phyloP scores from a whole-genome alignment of 2,797 vertebrate species.

The Notoglanidium macrostoma region DNA sequence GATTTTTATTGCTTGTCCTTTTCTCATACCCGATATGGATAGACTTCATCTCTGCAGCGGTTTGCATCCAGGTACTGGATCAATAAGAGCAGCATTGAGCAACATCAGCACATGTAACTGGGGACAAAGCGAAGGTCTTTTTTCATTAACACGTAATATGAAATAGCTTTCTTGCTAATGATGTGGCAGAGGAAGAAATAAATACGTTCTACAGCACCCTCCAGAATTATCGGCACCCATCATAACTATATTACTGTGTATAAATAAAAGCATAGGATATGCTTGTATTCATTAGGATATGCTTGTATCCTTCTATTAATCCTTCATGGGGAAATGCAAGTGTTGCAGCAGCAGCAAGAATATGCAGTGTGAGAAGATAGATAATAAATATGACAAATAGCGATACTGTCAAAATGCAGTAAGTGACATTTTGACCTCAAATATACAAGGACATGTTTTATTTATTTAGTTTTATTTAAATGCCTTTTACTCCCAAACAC shows the following conservation, averaged over 20 bases:
- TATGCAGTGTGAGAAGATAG: background rate
- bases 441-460: background rate
- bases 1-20: background rate
- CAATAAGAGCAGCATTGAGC: constrained; percentile 8
- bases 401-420: background rate
- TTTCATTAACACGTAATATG: background rate
- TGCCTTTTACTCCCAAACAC: background rate
- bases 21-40: background rate
- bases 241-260: background rate
- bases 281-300: background rate
- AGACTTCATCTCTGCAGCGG: background rate
- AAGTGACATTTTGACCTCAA: background rate
- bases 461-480: background rate
- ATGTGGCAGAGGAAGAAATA: background rate
- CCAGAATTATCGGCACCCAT: background rate
- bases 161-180: background rate
- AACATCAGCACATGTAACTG: background rate
- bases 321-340: background rate
- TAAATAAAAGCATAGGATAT: background rate
- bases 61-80: background rate
- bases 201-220: background rate
- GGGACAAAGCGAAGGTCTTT: constrained; percentile 10
- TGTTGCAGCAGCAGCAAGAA: background rate
- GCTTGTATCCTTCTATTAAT: background rate
- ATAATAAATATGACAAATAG: background rate